Conservation (phyloP, 2,113 vertebrate genomes). For the Collichthys lucidus region DNA sequence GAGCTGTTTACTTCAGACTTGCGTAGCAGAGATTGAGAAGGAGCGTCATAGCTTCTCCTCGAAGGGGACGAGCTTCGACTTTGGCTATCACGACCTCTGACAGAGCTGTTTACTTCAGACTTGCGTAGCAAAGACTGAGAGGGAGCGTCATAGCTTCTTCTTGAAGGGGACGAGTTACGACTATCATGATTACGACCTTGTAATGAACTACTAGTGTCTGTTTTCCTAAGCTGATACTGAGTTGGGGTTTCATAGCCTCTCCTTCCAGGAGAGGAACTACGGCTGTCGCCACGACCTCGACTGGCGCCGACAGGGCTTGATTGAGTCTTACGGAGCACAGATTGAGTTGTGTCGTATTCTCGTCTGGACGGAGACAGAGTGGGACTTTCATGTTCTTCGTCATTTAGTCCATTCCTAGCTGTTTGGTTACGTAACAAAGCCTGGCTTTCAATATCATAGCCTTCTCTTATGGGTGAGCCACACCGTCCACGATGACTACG, state of each 20-base stretch:
- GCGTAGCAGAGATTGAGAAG: slow-evolving; percentile 60
- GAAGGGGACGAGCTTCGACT: slow-evolving; percentile 76
- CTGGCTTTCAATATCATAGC: slow-evolving; percentile 79
- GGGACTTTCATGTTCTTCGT: slow-evolving; percentile 47
- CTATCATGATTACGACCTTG: slow-evolving; percentile 50
- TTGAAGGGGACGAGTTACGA: slow-evolving; percentile 75
- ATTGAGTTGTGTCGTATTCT: slow-evolving; percentile 57
- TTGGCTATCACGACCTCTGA: slow-evolving; percentile 38
- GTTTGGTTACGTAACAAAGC: slow-evolving; percentile 65
- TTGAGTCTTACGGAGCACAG: slow-evolving; percentile 68
- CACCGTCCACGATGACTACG: slow-evolving; percentile 70
- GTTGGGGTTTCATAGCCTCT: slow-evolving; percentile 50
- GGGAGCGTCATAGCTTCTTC: slow-evolving; percentile 61
- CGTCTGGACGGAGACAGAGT: slow-evolving; percentile 45
- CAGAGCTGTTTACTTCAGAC: slow-evolving; percentile 51
- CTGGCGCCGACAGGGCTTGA: slow-evolving; percentile 30
- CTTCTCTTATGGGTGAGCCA: slow-evolving; percentile 79
- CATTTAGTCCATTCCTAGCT: slow-evolving; percentile 55
- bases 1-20: slow-evolving; percentile 64
- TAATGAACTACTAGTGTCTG: slow-evolving; percentile 39
- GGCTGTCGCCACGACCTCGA: slow-evolving; percentile 47
- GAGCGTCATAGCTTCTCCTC: slow-evolving; percentile 62
- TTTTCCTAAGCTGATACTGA: slow-evolving; percentile 62
- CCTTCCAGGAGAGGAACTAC: slow-evolving; percentile 63
- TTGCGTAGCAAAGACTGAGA: slow-evolving; percentile 67